Conservation (phyloP, 1,140 invertebrate genomes). For the Chrysomallon squamiferum region DNA sequence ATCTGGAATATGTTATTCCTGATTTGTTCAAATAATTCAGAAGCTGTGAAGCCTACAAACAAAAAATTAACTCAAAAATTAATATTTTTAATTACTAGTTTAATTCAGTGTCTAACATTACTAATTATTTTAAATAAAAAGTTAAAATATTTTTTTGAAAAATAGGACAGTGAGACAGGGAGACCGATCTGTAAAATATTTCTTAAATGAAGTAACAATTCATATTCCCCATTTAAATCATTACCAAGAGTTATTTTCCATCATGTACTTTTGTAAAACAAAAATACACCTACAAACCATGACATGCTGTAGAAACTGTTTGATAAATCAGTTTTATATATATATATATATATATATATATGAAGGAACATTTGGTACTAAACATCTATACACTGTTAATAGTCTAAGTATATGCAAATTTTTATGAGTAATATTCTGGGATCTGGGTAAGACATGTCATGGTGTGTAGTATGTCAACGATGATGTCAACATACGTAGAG, state of each 20-base stretch:
- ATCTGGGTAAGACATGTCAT: background rate
- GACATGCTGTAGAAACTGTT: too few relatives aligned
- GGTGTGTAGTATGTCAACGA: background rate
- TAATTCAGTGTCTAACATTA: background rate
- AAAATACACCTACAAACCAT: too few relatives aligned
- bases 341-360: background rate
- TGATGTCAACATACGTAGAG: background rate
- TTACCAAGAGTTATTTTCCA: too few relatives aligned
- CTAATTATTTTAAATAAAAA: background rate
- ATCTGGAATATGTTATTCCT: constrained; percentile 41
- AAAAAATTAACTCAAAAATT: background rate
- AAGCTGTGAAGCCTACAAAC: constrained; percentile 1
- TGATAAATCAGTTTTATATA: too few relatives aligned
- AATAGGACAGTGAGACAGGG: background rate
- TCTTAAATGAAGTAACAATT: background rate
- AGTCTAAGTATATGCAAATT: background rate
- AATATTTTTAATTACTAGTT: background rate
- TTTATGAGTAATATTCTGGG: background rate
- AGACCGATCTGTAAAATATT: background rate
- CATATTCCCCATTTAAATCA: too few relatives aligned
- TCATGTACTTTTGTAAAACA: too few relatives aligned
- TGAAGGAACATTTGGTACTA: background rate
- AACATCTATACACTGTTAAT: background rate
- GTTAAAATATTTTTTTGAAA: background rate
- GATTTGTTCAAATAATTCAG: constrained; percentile 34